Percentiles rank a stretch among this genome's conserved stretches.
These are phyloP conservation scores for Genyomyrus donnyi DNA, from an alignment of 2,113 vertebrate genomes.

Conservation along the genomic window DNA sequence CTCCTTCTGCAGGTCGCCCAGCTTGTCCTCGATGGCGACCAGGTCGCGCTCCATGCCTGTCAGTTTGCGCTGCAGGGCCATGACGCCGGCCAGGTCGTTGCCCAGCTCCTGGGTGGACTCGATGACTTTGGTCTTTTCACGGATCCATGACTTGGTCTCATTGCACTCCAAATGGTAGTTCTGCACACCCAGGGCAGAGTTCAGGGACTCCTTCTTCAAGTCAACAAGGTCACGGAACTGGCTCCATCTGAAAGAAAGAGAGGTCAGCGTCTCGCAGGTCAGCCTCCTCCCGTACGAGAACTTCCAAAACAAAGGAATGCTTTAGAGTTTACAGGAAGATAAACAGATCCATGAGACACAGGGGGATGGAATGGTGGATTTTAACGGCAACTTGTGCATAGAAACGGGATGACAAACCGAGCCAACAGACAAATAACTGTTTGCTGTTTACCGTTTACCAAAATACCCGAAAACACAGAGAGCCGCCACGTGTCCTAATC, in stretches of 20 bases:
- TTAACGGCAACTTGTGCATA: background rate
- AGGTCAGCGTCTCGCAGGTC: background rate
- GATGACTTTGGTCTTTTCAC: conserved; percentile 98
- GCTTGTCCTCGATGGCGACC: conserved; percentile 90
- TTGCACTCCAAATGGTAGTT: conserved; percentile 98
- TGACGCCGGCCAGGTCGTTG: conserved; percentile 91
- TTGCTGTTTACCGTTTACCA: background rate
- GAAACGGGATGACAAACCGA: background rate
- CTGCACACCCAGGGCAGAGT: conserved; percentile 91
- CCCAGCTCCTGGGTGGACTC: conserved; percentile 97
- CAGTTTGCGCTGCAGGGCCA: conserved; percentile 95
- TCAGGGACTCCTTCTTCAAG: conserved; percentile 89
- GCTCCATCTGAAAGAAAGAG: conserved; percentile 73
- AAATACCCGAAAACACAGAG: background rate
- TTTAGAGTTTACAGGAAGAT: background rate
- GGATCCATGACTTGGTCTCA: conserved; percentile 98
- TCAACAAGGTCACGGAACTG: conserved; percentile 96
- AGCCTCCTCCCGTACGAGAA: background rate
- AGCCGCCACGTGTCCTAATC: background rate
- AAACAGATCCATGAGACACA: background rate
- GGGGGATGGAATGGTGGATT: background rate
- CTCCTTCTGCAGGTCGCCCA: conserved; percentile 86
- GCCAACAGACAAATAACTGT: background rate
- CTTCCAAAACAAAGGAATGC: background rate
- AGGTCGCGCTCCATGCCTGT: conserved; percentile 96